Conservation (phyloP, 2,113 vertebrate species). For the Macroglossus sobrinus region DNA sequence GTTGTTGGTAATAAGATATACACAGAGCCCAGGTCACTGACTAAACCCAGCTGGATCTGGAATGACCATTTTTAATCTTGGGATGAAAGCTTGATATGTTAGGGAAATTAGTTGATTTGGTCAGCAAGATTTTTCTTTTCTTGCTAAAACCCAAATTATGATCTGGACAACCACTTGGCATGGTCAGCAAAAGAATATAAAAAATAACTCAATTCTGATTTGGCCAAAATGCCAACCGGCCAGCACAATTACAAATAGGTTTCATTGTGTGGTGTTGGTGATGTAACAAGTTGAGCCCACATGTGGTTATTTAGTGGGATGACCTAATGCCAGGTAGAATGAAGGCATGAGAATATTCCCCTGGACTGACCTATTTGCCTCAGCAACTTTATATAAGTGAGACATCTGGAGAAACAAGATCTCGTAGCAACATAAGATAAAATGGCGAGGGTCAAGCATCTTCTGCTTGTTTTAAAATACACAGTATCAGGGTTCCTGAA, state of each 20-base stretch:
- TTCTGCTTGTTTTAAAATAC: neutral
- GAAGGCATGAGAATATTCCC: neutral
- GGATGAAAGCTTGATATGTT: constrained; percentile 42
- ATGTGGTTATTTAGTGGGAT: neutral
- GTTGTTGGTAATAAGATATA: constrained; percentile 44
- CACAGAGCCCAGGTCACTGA: constrained; percentile 13
- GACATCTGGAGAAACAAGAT: neutral
- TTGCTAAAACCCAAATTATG: neutral
- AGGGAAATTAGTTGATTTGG: constrained; percentile 40
- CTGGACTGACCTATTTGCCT: neutral
- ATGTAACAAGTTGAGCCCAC: neutral
- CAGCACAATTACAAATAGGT: neutral
- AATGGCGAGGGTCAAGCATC: rapidly evolving
- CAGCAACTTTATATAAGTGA: neutral
- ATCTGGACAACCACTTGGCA: neutral
- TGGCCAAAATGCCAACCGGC: neutral
- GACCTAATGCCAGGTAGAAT: neutral
- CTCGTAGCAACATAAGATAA: neutral
- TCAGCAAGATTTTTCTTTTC: constrained; percentile 28
- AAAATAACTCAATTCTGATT: neutral
- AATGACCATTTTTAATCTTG: constrained; percentile 34
- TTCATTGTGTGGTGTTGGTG: neutral
- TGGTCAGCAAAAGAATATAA: neutral
- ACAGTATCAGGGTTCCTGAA: neutral
- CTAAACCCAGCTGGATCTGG: constrained; percentile 40